Evolutionary conservation across 2,888 invertebrate species (phyloP).

Genomic region (Ditula angustiorana): DNA sequence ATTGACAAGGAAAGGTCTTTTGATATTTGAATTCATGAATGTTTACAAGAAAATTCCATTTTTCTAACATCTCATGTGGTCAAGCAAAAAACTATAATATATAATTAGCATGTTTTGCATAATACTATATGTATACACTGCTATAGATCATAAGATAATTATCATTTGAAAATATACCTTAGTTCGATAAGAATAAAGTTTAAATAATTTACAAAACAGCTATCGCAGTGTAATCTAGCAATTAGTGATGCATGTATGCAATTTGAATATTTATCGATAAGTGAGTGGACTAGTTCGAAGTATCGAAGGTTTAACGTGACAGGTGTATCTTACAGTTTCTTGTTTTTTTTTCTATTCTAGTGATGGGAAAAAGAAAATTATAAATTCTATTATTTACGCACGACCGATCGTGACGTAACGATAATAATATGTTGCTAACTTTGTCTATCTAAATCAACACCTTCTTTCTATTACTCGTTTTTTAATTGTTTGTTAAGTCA

Average conservation of each 20-base stretch:
- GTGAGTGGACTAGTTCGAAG: constrained; percentile 49
- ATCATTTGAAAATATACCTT: constrained; percentile 19
- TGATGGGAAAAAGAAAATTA: not conserved
- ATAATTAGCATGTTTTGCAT: constrained; percentile 35
- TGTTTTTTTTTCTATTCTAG: not conserved
- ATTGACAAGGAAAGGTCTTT: too few relatives aligned
- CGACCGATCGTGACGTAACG: too few relatives aligned
- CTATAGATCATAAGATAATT: not conserved
- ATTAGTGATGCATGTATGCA: constrained; percentile 54
- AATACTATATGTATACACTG: constrained; percentile 16
- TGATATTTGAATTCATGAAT: too few relatives aligned
- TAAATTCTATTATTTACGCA: too few relatives aligned
- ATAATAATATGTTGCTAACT: too few relatives aligned
- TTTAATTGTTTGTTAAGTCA: too few relatives aligned
- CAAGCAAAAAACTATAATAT: constrained; percentile 26
- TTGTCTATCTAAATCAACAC: too few relatives aligned
- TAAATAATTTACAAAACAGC: not conserved
- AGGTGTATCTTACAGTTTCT: constrained; percentile 4
- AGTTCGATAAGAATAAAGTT: not conserved
- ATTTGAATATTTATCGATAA: constrained; percentile 53
- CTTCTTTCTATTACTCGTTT: too few relatives aligned
- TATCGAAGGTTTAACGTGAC: constrained; percentile 36
- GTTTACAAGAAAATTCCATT: not conserved
- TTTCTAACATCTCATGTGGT: constrained; percentile 39
- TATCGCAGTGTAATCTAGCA: constrained; percentile 45